phyloP scores from a whole-genome alignment of 2,113 vertebrate genomes.

The Aldabrachelys gigantea region DNA sequence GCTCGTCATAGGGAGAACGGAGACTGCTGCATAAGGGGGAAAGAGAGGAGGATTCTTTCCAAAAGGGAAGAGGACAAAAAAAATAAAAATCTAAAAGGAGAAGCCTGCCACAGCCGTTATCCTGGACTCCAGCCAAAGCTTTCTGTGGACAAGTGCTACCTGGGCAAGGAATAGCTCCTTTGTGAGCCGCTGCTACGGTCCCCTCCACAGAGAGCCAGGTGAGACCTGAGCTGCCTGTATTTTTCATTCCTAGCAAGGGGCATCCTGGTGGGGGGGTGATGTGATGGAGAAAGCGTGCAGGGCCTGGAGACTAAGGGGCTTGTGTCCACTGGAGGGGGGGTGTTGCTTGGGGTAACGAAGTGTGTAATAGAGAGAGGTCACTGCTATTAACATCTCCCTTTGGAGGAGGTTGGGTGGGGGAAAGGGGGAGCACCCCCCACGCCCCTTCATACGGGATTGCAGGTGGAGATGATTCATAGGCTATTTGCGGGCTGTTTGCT shows the following conservation, averaged over 20 bases:
- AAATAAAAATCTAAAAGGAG: background rate
- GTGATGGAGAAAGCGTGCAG: background rate
- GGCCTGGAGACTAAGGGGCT: background rate
- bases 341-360: background rate
- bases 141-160: background rate
- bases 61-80: background rate
- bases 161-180: background rate
- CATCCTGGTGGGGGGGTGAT: background rate
- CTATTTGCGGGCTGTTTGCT: background rate
- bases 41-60: background rate
- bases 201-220: background rate
- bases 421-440: background rate
- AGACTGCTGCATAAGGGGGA: slow-evolving; percentile 68
- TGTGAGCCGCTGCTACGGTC: background rate
- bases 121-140: background rate
- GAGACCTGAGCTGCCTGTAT: background rate
- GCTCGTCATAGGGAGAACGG: slow-evolving; percentile 37
- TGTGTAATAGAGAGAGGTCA: background rate
- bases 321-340: background rate
- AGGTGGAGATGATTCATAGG: background rate
- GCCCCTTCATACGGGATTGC: background rate
- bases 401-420: background rate
- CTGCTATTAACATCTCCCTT: background rate
- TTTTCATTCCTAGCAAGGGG: background rate
- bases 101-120: background rate